Conservation (phyloP, 2,888 invertebrate species). For the Adelognathus sp. region DNA sequence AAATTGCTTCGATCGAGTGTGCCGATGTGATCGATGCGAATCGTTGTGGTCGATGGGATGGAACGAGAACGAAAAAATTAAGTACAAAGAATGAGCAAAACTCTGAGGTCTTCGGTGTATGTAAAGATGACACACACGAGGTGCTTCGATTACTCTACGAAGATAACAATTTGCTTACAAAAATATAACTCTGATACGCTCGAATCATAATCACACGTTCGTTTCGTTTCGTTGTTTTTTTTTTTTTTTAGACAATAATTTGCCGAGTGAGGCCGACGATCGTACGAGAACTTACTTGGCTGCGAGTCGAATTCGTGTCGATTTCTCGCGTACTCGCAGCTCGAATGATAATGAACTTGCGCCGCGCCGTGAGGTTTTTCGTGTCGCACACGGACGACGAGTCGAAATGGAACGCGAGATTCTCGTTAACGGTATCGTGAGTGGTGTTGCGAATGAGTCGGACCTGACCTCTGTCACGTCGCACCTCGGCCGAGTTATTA, state of each 20-base stretch:
- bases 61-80: slow-evolving; percentile 27
- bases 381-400: not conserved
- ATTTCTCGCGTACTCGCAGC: slow-evolving; percentile 32
- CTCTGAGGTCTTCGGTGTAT: slow-evolving; percentile 15
- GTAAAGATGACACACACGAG: not conserved
- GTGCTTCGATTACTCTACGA: not conserved
- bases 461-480: not conserved
- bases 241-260: not conserved
- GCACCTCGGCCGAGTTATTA: slow-evolving; percentile 14
- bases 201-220: too few relatives aligned
- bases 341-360: slow-evolving; percentile 28
- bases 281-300: not conserved
- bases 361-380: not conserved
- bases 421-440: slow-evolving; percentile 31
- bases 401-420: slow-evolving; percentile 27
- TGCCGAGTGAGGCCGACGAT: not conserved
- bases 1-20: slow-evolving; percentile 3
- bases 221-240: not conserved
- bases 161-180: slow-evolving; percentile 16
- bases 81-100: slow-evolving; percentile 42
- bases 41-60: not conserved
- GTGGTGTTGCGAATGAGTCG: not conserved
- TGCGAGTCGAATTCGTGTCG: slow-evolving; percentile 21
- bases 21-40: slow-evolving; percentile 2
- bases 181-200: slow-evolving; percentile 3